Percentiles rank a stretch among this genome's conserved stretches.
These are phyloP conservation scores for Erpetoichthys calabaricus DNA, from an alignment of 2,797 vertebrate species.

Conservation along the genomic window DNA sequence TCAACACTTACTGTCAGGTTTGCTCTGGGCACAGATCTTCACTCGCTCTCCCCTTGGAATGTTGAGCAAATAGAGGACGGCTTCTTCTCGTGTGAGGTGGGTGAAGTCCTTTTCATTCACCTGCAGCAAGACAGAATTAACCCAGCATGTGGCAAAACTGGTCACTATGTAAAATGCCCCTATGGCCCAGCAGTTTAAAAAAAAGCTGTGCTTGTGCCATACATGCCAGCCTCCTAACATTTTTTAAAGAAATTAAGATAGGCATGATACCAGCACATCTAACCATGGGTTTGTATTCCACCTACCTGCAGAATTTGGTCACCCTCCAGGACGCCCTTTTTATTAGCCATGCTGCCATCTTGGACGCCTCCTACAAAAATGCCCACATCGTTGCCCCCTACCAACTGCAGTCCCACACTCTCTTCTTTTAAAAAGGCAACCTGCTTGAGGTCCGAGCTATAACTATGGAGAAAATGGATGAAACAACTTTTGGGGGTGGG, in stretches of 20 bases:
- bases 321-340: slow-evolving; percentile 69
- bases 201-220: too few relatives aligned
- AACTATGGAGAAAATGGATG: slow-evolving; percentile 37
- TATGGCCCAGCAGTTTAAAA: too few relatives aligned
- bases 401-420: slow-evolving; percentile 72
- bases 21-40: slow-evolving; percentile 62
- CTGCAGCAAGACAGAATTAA: slow-evolving; percentile 33
- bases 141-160: too few relatives aligned
- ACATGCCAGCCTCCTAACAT: too few relatives aligned
- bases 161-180: too few relatives aligned
- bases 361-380: slow-evolving; percentile 88
- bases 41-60: slow-evolving; percentile 55
- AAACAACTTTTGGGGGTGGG: too few relatives aligned
- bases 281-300: background rate
- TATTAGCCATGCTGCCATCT: slow-evolving; percentile 68
- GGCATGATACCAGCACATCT: background rate
- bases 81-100: slow-evolving; percentile 82
- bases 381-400: slow-evolving; percentile 83
- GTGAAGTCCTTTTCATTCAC: slow-evolving; percentile 70
- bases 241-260: background rate
- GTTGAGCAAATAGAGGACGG: slow-evolving; percentile 68
- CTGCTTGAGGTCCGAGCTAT: slow-evolving; percentile 53
- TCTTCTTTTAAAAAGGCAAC: slow-evolving; percentile 68
- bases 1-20: slow-evolving; percentile 77
- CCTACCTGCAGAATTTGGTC: slow-evolving; percentile 88